Conservation (phyloP, 1,140 invertebrate species). For the Caligus rogercresseyi region DNA sequence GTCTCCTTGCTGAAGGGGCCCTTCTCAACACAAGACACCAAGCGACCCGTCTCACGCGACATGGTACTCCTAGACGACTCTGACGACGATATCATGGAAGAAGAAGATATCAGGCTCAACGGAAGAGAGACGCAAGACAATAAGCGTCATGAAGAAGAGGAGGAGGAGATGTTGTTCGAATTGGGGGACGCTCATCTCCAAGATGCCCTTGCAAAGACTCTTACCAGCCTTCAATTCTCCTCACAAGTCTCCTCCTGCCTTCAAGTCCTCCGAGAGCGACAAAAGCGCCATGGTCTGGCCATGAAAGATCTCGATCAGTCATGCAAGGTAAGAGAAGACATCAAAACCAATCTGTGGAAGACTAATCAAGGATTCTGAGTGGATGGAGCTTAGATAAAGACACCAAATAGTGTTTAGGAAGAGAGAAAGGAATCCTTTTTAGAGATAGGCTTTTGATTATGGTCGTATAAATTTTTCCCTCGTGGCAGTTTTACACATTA, state of each 20-base stretch:
- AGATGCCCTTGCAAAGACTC: not conserved
- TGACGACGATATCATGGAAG: conserved; percentile 4
- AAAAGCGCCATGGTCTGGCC: not conserved
- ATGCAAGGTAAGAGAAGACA: not conserved
- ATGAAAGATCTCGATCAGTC: not conserved
- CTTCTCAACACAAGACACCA: not conserved
- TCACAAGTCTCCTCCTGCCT: not conserved
- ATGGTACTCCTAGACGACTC: conserved; percentile 9
- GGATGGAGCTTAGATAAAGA: no score
- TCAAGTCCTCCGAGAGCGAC: not conserved
- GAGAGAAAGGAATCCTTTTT: no score
- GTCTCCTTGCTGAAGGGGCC: not conserved
- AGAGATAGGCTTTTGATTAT: no score
- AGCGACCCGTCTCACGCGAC: not conserved
- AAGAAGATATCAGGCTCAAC: not conserved
- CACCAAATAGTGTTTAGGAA: no score
- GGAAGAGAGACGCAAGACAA: not conserved
- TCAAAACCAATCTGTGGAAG: no score
- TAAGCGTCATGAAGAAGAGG: not conserved
- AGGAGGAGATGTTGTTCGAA: not conserved
- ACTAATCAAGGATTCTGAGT: no score
- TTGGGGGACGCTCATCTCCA: not conserved
- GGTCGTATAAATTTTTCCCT: no score
- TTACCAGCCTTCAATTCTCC: not conserved
- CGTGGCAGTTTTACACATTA: no score